Evolutionary conservation across 2,888 invertebrate species (phyloP).

Genomic region (Autographa pulchrina): DNA sequence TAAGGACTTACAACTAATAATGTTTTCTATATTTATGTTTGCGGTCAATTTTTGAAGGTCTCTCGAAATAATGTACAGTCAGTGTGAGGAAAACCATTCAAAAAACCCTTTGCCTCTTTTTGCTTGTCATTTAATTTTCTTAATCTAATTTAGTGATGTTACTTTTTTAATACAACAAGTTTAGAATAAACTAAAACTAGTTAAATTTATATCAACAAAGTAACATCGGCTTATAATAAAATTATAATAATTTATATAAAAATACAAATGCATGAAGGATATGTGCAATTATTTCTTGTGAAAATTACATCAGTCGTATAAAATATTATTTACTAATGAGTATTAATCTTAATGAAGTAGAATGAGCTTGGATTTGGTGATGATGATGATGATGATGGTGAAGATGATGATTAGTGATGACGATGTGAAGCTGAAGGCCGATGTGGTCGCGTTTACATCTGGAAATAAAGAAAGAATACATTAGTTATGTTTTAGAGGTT

Average conservation of each 20-base stretch:
- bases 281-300: slow-evolving; percentile 72
- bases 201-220: slow-evolving; percentile 61
- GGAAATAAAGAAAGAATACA: slow-evolving; percentile 66
- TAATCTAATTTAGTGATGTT: slow-evolving; percentile 66
- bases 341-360: slow-evolving; percentile 72
- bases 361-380: slow-evolving; percentile 48
- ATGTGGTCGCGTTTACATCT: slow-evolving; percentile 69
- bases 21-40: slow-evolving; percentile 65
- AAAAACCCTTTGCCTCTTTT: slow-evolving; percentile 86
- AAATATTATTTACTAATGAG: slow-evolving; percentile 80
- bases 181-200: slow-evolving; percentile 26
- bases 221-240: slow-evolving; percentile 60
- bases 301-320: slow-evolving; percentile 80
- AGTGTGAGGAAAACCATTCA: slow-evolving; percentile 81
- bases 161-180: slow-evolving; percentile 64
- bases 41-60: slow-evolving; percentile 82
- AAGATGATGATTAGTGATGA: slow-evolving; percentile 49
- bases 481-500: slow-evolving; percentile 8
- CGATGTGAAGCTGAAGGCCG: slow-evolving; percentile 71
- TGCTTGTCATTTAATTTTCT: slow-evolving; percentile 83
- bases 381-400: slow-evolving; percentile 46
- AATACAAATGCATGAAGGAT: slow-evolving; percentile 84
- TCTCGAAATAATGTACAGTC: slow-evolving; percentile 83
- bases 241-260: slow-evolving; percentile 77
- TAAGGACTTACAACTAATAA: slow-evolving; percentile 69